Evolutionary conservation across 2,113 vertebrate genomes (phyloP).

Genomic region (Melanerpes formicivorus): DNA sequence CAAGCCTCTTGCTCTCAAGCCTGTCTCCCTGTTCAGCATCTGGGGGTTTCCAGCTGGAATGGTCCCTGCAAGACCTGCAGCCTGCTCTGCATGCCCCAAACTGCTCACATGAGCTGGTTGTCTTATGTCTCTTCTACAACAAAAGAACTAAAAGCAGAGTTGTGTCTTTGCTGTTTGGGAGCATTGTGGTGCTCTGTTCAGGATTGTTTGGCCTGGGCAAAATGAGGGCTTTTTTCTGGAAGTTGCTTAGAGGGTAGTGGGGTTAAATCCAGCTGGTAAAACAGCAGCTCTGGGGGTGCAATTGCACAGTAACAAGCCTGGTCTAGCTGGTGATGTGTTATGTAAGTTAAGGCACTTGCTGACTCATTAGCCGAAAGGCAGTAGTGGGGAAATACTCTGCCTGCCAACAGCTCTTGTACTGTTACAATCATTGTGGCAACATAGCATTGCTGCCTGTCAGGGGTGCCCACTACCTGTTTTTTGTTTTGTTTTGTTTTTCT

Average conservation of each 20-base stretch:
- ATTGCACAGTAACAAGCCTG: background rate
- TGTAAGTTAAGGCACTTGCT: background rate
- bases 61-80: background rate
- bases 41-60: background rate
- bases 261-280: background rate
- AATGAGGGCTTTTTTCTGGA: background rate
- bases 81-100: background rate
- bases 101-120: fast-evolving
- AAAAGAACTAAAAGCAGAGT: background rate
- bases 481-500: background rate
- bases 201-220: background rate
- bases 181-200: background rate
- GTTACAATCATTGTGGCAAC: background rate
- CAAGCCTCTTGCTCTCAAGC: background rate
- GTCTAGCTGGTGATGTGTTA: background rate
- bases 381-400: conserved; percentile 1
- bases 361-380: conserved; percentile 31
- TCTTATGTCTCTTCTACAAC: background rate
- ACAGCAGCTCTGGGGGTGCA: background rate
- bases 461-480: background rate
- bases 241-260: background rate
- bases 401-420: background rate
- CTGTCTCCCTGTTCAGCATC: background rate
- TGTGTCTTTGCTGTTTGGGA: background rate
- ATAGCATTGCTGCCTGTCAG: background rate